Percentiles rank a stretch among this genome's conserved stretches.
These are phyloP conservation scores for Fabriciana adippe DNA, from an alignment of 2,888 invertebrate species.

Conservation along the genomic window DNA sequence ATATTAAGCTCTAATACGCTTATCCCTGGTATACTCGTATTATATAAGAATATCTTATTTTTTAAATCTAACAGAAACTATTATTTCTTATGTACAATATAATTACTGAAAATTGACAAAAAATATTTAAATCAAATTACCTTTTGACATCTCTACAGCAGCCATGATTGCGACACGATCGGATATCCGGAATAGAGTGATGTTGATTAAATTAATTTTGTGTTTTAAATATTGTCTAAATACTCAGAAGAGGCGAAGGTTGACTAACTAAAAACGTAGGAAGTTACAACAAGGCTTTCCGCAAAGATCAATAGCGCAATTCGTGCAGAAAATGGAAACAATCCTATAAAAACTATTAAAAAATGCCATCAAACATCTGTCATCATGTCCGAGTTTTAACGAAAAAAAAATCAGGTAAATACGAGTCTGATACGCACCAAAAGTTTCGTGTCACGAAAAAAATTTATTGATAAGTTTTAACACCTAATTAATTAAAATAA, in stretches of 20 bases:
- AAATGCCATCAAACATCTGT: not conserved
- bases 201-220: constrained; percentile 57
- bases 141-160: constrained; percentile 36
- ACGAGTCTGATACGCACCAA: no score
- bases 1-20: no score
- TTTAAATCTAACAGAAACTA: not conserved
- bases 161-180: constrained; percentile 53
- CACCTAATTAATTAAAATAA: no score
- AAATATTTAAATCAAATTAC: constrained; percentile 17
- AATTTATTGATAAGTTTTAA: no score
- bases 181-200: constrained; percentile 55
- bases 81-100: no score
- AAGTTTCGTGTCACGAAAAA: no score
- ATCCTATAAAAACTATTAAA: constrained; percentile 9
- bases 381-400: not conserved
- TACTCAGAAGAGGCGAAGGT: constrained; percentile 49
- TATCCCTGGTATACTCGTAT: no score
- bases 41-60: not conserved
- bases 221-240: constrained; percentile 63
- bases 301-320: constrained; percentile 43
- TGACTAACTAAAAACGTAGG: constrained; percentile 49
- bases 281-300: constrained; percentile 48
- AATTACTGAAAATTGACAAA: not conserved
- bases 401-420: no score
- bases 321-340: constrained; percentile 57